Evolutionary conservation across 2,888 invertebrate species (phyloP), one percentile per base, ranked within the genome.

Genomic region (Hermaeophaga mercurialis): DNA sequence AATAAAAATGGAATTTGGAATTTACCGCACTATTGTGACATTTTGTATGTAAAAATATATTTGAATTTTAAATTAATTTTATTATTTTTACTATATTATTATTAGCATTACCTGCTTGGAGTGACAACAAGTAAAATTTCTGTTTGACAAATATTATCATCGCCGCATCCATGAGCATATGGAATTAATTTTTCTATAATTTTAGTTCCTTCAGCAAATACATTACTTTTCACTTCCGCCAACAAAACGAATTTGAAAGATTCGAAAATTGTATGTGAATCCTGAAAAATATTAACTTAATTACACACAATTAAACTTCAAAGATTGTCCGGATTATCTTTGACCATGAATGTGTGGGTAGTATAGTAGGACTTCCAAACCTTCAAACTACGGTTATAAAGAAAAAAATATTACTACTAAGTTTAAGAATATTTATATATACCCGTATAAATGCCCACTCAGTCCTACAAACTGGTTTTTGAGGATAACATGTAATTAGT

Each of bases 131-230:
- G 8, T 1, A 56, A 38, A 14, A 69, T 58, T 8, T 58, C 52
- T 5, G 69, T 66, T 36, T 62, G 58, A 46, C 69, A 67, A 31
- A 64, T 31, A 50, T 66, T 58, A 49, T 69, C 69, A 12, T 48
- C 54, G 3, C 67, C 66, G 47, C 67, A 69, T 31, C 61, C 66
- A 50, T 69, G 66, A n/a, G 59, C 48, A 59, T 55, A 67, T 6
- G 65, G 66, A 38, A 68, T 61, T 7, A 36, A 38, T 8, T 56
- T 49, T 11, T 60, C 57, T 12, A 59, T 8, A 12, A 11, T 17
- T 17, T 41, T 58, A 14, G 61, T 57, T 5, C 67, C 67, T 39
- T 53, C 38, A 8, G 59, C 64, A 9, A 61, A 43, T 46, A 50
- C 12, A 11, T 65, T 39, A 2, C 26, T 24, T 1, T 28, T 26